Evolutionary conservation across 1,140 invertebrate genomes (phyloP).

Genomic region (Temnothorax nylanderi): DNA sequence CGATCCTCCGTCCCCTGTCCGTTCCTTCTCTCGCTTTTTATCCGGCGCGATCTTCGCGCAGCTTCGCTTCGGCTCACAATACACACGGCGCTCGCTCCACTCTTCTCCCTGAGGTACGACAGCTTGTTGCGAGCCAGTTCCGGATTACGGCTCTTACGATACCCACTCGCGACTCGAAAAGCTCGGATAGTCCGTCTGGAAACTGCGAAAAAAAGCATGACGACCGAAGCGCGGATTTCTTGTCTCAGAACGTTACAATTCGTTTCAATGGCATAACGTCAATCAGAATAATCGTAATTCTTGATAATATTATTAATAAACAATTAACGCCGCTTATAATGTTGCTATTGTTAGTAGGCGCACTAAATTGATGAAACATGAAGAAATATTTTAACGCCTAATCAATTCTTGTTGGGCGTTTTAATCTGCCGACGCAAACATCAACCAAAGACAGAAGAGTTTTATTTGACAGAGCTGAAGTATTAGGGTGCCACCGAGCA

Average conservation of each 20-base stretch:
- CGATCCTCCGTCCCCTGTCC: slow-evolving; percentile 8
- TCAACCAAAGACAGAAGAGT: not conserved
- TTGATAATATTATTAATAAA: not conserved
- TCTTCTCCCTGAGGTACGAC: slow-evolving; percentile 64
- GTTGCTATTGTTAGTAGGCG: not conserved
- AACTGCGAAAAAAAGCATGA: slow-evolving; percentile 50
- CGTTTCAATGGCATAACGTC: not conserved
- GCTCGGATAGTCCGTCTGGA: slow-evolving; percentile 4
- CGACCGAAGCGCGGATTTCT: not conserved
- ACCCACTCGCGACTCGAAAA: slow-evolving; percentile 32
- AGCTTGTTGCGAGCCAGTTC: slow-evolving; percentile 68
- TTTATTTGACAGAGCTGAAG: not conserved
- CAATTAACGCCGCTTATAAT: not conserved
- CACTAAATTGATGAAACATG: not conserved
- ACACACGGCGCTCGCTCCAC: slow-evolving; percentile 24
- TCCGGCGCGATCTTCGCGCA: slow-evolving; percentile 60
- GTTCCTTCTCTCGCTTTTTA: slow-evolving; percentile 41
- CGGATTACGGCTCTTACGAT: slow-evolving; percentile 70
- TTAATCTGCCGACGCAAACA: not conserved
- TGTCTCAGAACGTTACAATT: not conserved
- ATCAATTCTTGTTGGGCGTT: not conserved
- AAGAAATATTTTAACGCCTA: not conserved
- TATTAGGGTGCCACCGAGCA: not conserved
- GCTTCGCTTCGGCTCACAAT: slow-evolving; percentile 44
- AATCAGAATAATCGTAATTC: not conserved